A percentile compares a stretch with the other conserved stretches of the same genome.
These are phyloP conservation scores for Junco hyemalis DNA, from an alignment of 2,113 vertebrate species.

Conservation along the genomic window DNA sequence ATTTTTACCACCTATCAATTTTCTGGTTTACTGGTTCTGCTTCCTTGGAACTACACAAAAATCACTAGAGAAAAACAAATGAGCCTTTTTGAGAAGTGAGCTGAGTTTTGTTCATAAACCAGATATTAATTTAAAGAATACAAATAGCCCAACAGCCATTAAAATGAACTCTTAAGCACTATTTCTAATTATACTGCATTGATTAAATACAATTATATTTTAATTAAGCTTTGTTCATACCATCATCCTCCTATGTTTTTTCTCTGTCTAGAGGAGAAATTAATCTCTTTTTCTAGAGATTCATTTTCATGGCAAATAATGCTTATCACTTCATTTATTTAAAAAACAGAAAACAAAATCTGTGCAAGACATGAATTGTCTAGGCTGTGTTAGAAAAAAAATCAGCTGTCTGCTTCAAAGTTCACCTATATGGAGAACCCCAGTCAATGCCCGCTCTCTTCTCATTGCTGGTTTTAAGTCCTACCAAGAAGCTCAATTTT, in stretches of 20 bases:
- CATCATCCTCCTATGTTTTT: background rate
- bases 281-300: background rate
- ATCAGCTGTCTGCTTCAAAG: background rate
- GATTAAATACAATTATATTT: slow-evolving; percentile 43
- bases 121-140: slow-evolving; percentile 52
- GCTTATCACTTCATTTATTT: slow-evolving; percentile 26
- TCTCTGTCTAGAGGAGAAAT: background rate
- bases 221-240: slow-evolving; percentile 27
- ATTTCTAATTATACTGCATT: slow-evolving; percentile 47
- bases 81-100: slow-evolving; percentile 10
- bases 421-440: background rate
- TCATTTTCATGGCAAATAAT: background rate
- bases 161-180: slow-evolving; percentile 14
- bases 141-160: slow-evolving; percentile 23
- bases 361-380: background rate
- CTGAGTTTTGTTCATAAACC: background rate
- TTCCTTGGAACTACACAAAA: background rate
- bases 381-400: background rate
- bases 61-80: background rate
- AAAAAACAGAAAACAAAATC: slow-evolving; percentile 22
- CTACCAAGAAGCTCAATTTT: background rate
- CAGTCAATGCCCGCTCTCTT: background rate
- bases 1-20: background rate
- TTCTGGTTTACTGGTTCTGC: background rate
- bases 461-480: background rate